Base-by-base conservation (phyloP, 2,888 invertebrate species). In the Nomada fabriciana region DNA sequence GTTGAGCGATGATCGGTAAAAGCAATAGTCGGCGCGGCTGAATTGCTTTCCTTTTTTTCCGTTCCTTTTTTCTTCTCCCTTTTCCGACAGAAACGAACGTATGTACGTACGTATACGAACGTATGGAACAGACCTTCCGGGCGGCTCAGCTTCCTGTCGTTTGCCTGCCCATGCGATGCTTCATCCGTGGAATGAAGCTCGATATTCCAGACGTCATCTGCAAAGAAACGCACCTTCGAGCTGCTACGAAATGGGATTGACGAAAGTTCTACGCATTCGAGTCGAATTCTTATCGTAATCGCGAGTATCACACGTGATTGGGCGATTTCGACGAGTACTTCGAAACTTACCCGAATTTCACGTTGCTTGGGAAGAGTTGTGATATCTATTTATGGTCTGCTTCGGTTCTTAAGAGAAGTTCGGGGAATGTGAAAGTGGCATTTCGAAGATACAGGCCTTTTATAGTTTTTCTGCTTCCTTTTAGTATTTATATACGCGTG, bases 1-100 rank as follows among this genome's bases (percentile, higher is more conserved):
- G 23, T 15, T 57, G 52, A 81, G 18, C 67, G 61, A 60, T 52
- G 75, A 80, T 80, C 64, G 78, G 42, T 53, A 81, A 81, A 81
- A 84, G 61, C 64, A 74, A 59, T 47, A 42, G 25, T 80, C 72
- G 42, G 57, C 57, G 20, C 55, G 36, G 52, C 57, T 61, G 47
- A 55, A 73, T 73, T n/a, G 47, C 15, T 65, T 18, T 23, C 36
- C n/a, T 53, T 57, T 20, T 53, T 15, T 7, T 5, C 4, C n/a
- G 7, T n/a, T n/a, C 9, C 20, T 20, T 53, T 15, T 7, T 5
- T 9, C 9, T n/a, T n/a, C n/a, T n/a, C 53, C 9, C 0, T 2
- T 68, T 42, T 23, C 36, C 23, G 2, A 0, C 36, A 55, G 2
- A 43, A 11, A 42, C 23, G 53, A 69, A 57, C 52, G 74, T 74